Base-by-base conservation (phyloP, 1,140 invertebrate genomes). In the Temnothorax curvispinosus region DNA sequence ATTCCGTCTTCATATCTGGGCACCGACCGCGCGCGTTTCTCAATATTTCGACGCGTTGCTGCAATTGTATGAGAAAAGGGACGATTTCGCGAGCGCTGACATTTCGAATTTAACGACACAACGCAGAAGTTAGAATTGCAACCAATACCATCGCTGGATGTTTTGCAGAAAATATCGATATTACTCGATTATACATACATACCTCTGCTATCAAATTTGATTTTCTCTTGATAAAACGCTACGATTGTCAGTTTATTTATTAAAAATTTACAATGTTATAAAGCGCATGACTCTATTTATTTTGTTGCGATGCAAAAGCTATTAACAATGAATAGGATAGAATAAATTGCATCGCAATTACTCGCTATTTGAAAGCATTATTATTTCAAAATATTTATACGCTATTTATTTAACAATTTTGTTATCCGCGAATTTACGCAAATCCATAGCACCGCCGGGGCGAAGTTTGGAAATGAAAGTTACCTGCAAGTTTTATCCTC, bases 331-430 rank as follows among this genome's bases (percentile, higher is more conserved):
- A 15, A n/a, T 32, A 18, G 47, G 15, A 54, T 47, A 47, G 27
- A 4, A 41, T 69, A 41, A 44, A 44, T 64, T 41, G 13, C 21
- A 27, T 44, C 15, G 9, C 5, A 18, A 80, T 80, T 80, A 80
- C 15, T 15, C 21, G 9, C 2, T 32, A 6, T 52, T 41, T 74
- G 56, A n/a, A 80, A 81, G 44, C 47, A 15, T 54, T 27, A 56
- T 71, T 81, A 81, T 71, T 54, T n/a, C 21, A 69, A 56, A 27
- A 41, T 35, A 41, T 13, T 81, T 71, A 71, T 5, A 5, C 44
- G 47, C 41, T 65, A 50, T 71, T 71, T 81, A 81, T 71, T 41
- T 54, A 41, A n/a, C 21, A 81, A 32, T 81, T 50, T 8, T 27
- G 18, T 38, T 65, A 38, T 21, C 18, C 3, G 11, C 27, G 41